Percentiles rank a stretch among this genome's conserved stretches.
These are phyloP conservation scores for Napeogenes sylphis DNA, from an alignment of 2,888 invertebrate genomes.

Conservation along the genomic window DNA sequence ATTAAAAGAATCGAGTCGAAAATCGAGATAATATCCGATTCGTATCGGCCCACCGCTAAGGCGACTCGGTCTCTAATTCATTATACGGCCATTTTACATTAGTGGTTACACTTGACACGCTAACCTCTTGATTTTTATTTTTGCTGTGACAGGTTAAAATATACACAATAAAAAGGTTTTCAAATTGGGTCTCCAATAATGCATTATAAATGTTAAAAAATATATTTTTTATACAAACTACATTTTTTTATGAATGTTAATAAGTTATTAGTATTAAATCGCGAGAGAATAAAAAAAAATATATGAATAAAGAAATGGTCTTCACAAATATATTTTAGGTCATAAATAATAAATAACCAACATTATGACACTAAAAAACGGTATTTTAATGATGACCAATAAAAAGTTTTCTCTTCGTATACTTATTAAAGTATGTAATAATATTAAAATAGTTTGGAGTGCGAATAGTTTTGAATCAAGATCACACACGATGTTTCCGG, in stretches of 20 bases:
- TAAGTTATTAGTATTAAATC: too few species aligned
- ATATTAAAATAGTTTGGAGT: conserved; percentile 30
- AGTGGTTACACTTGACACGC: conserved; percentile 34
- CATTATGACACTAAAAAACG: too few species aligned
- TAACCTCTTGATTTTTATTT: conserved; percentile 11
- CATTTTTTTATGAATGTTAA: too few species aligned
- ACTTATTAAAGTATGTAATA: too few species aligned
- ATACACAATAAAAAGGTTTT: too few species aligned
- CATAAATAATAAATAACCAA: too few species aligned
- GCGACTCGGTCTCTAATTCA: conserved; percentile 55
- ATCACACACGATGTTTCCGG: conserved; percentile 69
- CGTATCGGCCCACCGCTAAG: conserved; percentile 68
- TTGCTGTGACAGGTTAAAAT: background rate
- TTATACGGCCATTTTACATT: conserved; percentile 59
- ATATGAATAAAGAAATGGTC: too few species aligned
- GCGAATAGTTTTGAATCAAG: conserved; percentile 32
- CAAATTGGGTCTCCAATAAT: too few species aligned
- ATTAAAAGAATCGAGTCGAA: conserved; percentile 71
- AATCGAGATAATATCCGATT: conserved; percentile 66
- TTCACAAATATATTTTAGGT: too few species aligned
- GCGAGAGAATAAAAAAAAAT: too few species aligned
- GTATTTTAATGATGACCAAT: conserved; percentile 11
- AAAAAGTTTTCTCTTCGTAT: background rate
- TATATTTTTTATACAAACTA: too few species aligned
- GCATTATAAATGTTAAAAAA: too few species aligned